These are phyloP conservation scores for Oscheius sp. DNA, from an alignment of 2,888 invertebrate genomes.

Conservation along the genomic window DNA sequence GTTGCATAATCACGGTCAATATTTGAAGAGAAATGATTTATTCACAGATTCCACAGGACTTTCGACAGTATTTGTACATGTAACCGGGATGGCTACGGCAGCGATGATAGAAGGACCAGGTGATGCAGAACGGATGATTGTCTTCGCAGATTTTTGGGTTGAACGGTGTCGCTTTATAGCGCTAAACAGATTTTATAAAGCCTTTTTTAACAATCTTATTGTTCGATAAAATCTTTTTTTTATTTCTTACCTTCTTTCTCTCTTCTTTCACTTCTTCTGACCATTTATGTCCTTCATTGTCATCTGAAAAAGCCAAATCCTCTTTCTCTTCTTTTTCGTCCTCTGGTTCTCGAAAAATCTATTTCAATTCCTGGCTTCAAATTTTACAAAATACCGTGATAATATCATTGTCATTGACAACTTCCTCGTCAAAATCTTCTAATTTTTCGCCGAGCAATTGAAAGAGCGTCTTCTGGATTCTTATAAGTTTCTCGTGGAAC, in stretches of 20 bases:
- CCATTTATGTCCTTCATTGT: neutral
- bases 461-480: conserved; percentile 4
- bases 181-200: neutral
- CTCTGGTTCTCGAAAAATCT: conserved; percentile 8
- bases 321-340: neutral
- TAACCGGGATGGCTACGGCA: conserved; percentile 13
- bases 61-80: conserved; percentile 30
- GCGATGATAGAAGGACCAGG: conserved; percentile 15
- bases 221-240: neutral
- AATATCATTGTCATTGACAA: conserved; percentile 16
- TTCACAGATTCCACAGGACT: conserved; percentile 29
- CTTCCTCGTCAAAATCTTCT: neutral
- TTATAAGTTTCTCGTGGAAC: conserved; percentile 6
- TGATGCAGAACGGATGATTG: conserved; percentile 24
- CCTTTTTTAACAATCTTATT: neutral
- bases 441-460: neutral
- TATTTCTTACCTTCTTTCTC: neutral
- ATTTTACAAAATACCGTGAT: neutral
- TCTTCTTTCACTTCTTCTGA: neutral
- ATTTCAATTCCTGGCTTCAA: too few species aligned
- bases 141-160: conserved; percentile 27
- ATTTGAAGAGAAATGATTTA: too few species aligned
- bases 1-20: too few species aligned
- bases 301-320: conserved; percentile 9
- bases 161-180: neutral